Evolutionary conservation across 2,797 vertebrate genomes (phyloP).

Genomic region (Pipistrellus kuhlii): DNA sequence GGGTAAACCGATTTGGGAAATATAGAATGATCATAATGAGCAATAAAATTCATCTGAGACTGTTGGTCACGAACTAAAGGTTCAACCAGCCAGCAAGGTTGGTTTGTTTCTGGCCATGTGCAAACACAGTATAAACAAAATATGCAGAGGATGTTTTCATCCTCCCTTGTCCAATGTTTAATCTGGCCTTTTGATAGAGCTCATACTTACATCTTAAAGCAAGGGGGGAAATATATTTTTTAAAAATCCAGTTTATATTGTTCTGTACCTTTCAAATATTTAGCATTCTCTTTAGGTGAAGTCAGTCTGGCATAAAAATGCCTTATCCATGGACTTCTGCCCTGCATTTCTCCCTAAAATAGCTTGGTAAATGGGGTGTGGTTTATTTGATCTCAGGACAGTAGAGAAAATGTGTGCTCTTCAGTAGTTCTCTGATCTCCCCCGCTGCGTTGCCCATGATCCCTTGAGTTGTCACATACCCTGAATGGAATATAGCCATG

Average conservation of each 20-base stretch:
- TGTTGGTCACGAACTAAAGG: background rate
- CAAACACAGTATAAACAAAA: background rate
- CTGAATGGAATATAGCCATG: background rate
- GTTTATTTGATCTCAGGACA: background rate
- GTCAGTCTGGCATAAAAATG: background rate
- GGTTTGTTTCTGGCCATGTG: background rate
- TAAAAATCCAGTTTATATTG: background rate
- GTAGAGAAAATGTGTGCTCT: background rate
- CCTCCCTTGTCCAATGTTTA: background rate
- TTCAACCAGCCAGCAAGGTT: background rate
- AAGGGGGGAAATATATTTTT: background rate
- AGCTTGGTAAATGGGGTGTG: accelerated
- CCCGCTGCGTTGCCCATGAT: background rate
- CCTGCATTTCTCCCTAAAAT: background rate
- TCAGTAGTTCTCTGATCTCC: background rate
- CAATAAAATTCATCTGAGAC: background rate
- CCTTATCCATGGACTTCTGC: background rate
- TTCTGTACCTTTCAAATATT: background rate
- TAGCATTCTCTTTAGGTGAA: background rate
- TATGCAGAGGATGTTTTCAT: background rate
- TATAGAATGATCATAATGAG: background rate
- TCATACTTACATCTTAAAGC: background rate
- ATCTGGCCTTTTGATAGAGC: background rate
- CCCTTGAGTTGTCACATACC: background rate
- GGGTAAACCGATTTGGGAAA: background rate